A percentile compares a stretch with the other conserved stretches of the same genome.
Evolutionary conservation across 2,113 vertebrate species (phyloP).

Genomic region (Stegastes partitus): DNA sequence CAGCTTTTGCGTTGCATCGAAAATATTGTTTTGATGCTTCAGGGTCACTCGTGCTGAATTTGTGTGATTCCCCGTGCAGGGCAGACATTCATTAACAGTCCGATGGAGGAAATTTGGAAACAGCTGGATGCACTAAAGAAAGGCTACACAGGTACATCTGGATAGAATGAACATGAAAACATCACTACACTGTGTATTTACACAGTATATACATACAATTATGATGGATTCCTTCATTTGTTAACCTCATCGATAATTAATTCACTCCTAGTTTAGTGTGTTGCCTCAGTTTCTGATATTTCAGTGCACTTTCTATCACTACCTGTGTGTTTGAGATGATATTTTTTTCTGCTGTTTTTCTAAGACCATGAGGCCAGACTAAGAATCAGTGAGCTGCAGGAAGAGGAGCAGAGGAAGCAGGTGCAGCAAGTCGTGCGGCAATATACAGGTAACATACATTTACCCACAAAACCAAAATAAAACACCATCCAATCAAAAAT

Average conservation of each 20-base stretch:
- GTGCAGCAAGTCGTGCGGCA: constrained; percentile 31
- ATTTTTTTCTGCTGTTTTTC: neutral
- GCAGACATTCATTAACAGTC: neutral
- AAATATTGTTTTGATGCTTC: neutral
- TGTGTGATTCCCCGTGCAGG: neutral
- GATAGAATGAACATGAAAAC: neutral
- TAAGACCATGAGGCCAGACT: constrained; percentile 42
- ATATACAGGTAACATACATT: constrained; percentile 22
- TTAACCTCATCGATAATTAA: too few relatives aligned
- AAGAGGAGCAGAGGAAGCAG: constrained; percentile 39
- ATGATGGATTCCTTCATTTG: too few relatives aligned
- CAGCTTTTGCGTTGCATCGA: neutral
- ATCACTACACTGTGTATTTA: too few relatives aligned
- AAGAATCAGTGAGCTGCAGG: constrained; percentile 41
- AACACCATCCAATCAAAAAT: neutral
- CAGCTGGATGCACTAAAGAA: constrained; percentile 19
- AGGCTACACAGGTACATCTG: constrained; percentile 27
- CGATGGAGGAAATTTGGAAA: neutral
- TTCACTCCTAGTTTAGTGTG: neutral
- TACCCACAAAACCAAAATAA: neutral
- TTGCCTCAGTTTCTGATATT: neutral
- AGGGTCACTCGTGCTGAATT: neutral
- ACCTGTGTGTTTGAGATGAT: neutral
- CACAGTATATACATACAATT: too few relatives aligned
- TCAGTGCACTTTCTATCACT: neutral